Evolutionary conservation across 2,797 vertebrate species (phyloP), one percentile per base, ranked within the genome.

Genomic region (Glyptemys insculpta): DNA sequence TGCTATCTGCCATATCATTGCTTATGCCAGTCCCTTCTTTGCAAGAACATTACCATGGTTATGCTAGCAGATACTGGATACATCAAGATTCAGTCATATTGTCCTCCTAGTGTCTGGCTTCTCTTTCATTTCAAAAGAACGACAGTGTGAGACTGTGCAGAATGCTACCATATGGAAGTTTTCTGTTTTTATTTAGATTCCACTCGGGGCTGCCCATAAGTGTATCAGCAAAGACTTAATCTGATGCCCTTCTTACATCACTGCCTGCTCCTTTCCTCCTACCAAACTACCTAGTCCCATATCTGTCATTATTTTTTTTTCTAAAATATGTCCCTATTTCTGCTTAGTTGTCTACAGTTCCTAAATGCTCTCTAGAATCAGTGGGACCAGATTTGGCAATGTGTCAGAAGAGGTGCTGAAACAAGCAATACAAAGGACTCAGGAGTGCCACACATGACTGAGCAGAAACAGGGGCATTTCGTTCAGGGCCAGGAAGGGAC

Each of bases 301-400:
- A 21, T 11, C n/a, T 41, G 68, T 23, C 68, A 41, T 37, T 23
- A 86, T 78, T 84, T 80, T 21, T 21, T 49, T 65, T 49, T 49
- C 47, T 78, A 29, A 78, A 78, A 49, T 49, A 18, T 15, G 27
- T 18, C 74, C 47, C 8, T 27, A 8, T 78, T 78, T 78, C 81
- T 34, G 41, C 4, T 19, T 34, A 6, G 18, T 34, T 87, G 25
- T 23, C 6, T 87, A 23, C 18, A 15, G 9, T 76, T 87, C 90
- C 37, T 5, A 29, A 47, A 18, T 49, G 34, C 0, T 0, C 4
- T 87, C 12, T 7, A 49, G 11, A 52, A 31, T 41, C 81, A 59
- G 18, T 59, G 29, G 29, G 27, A 12, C 41, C 3, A 29, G 41
- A 6, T 54, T 37, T 12, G 68, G 21, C 37, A 72, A 12, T 72